Base-by-base conservation (phyloP, 1,140 invertebrate genomes). In the Venturia canescens region DNA sequence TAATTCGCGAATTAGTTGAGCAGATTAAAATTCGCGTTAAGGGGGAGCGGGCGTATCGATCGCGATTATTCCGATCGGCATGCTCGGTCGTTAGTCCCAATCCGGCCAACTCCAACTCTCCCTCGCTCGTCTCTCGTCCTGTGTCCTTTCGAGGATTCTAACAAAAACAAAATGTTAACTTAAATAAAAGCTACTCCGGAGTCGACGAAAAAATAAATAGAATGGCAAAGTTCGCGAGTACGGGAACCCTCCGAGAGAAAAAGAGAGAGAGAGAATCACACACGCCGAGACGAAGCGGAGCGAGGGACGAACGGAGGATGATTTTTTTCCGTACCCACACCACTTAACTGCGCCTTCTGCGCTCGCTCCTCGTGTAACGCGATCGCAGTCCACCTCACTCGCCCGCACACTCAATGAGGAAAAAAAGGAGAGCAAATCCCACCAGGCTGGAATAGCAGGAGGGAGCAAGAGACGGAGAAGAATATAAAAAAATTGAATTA, bases 251-350 rank as follows among this genome's bases (percentile, higher is more conserved):
- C 6, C 50, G 50, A 75, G 72, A 50, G 6, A 44, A n/a, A n/a
- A n/a, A n/a, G n/a, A n/a, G n/a, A n/a, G n/a, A n/a, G n/a, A n/a
- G n/a, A n/a, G 13, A 72, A 44, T 50, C n/a, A 21, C 38, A 50
- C 48, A 50, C 48, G 48, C 2, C 11, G 3, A 50, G 48, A 18
- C 13, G 15, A 50, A 11, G 48, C 1, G 48, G 48, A 16, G 23
- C 9, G 15, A 15, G 66, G 66, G 21, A 18, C 38, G 34, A 13
- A 72, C 16, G 4, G 29, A 16, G 11, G 11, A 18, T 50, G 48
- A 16, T 50, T 78, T 69, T 67, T 69, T 69, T 69, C 66, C 34
- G 60, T 69, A 50, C 71, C 63, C 72, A 75, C 80, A 75, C 69
- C 38, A 50, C 76, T 67, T 74, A 29, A 53, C 79, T 44, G 63